Conservation (phyloP, 2,113 vertebrate genomes). For the Cardinalis cardinalis region DNA sequence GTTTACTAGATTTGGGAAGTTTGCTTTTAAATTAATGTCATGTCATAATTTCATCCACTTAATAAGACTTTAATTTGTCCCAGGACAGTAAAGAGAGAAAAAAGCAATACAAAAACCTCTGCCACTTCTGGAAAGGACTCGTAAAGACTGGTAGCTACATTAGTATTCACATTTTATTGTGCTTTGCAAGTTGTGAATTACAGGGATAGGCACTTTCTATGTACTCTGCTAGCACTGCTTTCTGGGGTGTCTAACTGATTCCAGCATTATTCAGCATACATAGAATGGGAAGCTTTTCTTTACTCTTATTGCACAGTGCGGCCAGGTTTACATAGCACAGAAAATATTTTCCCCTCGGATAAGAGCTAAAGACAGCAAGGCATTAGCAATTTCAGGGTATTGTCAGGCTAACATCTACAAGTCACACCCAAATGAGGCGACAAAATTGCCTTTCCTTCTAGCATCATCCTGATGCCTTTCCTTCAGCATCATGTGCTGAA, state of each 20-base stretch:
- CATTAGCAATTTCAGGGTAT: background rate
- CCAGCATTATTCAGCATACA: background rate
- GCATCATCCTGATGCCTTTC: too few relatives aligned
- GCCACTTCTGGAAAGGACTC: background rate
- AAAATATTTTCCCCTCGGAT: background rate
- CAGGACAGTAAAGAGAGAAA: background rate
- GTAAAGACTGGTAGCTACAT: background rate
- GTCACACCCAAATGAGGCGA: background rate
- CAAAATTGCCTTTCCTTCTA: background rate
- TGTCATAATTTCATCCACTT: background rate
- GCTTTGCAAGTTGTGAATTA: background rate
- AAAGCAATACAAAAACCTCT: background rate
- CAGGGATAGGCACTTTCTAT: background rate
- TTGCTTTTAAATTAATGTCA: background rate
- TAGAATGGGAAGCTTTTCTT: background rate
- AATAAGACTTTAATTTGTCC: background rate
- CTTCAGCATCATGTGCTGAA: too few relatives aligned
- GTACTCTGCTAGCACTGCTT: background rate
- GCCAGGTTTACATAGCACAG: background rate
- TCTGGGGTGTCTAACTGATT: background rate
- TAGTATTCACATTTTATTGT: background rate
- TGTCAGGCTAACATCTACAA: background rate
- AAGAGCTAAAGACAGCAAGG: background rate
- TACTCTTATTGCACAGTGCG: background rate
- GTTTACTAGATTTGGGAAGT: background rate